A percentile compares a stretch with the other conserved stretches of the same genome.
These are phyloP conservation scores for Phyllopteryx taeniolatus DNA, from an alignment of 2,113 vertebrate genomes.

Conservation along the genomic window DNA sequence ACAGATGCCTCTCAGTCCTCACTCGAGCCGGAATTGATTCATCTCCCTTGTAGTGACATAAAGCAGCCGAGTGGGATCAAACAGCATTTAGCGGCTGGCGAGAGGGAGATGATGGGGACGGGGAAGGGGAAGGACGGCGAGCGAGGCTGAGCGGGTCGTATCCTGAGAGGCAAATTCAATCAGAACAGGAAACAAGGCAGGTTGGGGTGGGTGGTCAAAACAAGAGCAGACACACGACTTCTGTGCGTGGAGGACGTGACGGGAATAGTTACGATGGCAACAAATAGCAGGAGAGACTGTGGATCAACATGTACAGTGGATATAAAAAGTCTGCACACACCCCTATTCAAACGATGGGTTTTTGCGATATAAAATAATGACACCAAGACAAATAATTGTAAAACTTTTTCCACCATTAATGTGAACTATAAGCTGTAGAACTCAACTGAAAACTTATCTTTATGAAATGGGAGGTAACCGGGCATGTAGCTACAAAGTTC, in stretches of 20 bases:
- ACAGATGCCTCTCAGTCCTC: conserved; percentile 22
- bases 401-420: neutral
- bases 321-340: neutral
- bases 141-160: conserved; percentile 39
- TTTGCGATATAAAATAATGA: conserved; percentile 12
- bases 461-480: neutral
- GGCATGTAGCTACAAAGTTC: neutral
- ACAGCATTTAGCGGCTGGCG: conserved; percentile 25
- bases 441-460: no score
- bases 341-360: conserved; percentile 4
- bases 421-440: neutral
- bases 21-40: conserved; percentile 41
- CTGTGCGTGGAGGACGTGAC: conserved; percentile 31
- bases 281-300: conserved; percentile 4
- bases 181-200: conserved; percentile 52
- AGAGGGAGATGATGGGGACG: neutral
- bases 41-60: conserved; percentile 38
- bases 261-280: conserved; percentile 33
- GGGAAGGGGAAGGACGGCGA: conserved; percentile 10
- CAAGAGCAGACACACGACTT: conserved; percentile 36
- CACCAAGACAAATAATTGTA: no score
- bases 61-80: conserved; percentile 35
- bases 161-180: conserved; percentile 64
- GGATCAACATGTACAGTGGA: neutral
- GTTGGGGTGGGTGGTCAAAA: conserved; percentile 14